phyloP scores from a whole-genome alignment of 2,888 invertebrate species.

The Gymnocheta viridis region DNA sequence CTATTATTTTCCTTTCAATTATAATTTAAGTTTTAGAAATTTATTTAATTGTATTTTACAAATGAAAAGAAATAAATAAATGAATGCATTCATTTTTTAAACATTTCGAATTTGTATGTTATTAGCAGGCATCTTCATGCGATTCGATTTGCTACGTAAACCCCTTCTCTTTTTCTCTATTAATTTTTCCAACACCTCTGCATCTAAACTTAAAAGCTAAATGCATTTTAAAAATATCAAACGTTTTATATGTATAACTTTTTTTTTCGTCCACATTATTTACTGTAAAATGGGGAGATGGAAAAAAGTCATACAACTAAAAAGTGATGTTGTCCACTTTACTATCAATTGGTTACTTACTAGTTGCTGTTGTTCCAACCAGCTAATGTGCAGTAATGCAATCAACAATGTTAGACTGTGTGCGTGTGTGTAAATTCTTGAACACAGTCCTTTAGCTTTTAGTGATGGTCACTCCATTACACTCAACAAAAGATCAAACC shows the following conservation, averaged over 20 bases:
- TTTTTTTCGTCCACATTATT: conserved; percentile 51
- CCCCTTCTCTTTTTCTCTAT: neutral
- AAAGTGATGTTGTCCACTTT: conserved; percentile 66
- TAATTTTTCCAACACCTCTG: conserved; percentile 19
- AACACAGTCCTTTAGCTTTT: conserved; percentile 28
- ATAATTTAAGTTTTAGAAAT: too few relatives aligned
- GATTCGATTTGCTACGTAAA: too few relatives aligned
- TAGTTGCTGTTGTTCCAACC: conserved; percentile 32
- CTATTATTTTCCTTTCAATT: too few relatives aligned
- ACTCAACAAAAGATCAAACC: conserved; percentile 57
- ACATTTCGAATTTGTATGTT: too few relatives aligned
- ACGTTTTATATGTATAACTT: conserved; percentile 26
- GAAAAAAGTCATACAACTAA: conserved; percentile 30
- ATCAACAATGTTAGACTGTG: conserved; percentile 15
- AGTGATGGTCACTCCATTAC: conserved; percentile 55
- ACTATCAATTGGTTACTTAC: conserved; percentile 57
- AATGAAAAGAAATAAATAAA: too few relatives aligned
- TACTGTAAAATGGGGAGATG: conserved; percentile 54
- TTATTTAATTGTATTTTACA: too few relatives aligned
- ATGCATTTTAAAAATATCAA: conserved; percentile 60
- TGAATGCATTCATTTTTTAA: too few relatives aligned
- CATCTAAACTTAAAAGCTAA: conserved; percentile 39
- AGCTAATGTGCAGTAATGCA: conserved; percentile 60
- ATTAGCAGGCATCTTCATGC: too few relatives aligned
- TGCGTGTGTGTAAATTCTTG: conserved; percentile 21